Conservation (phyloP, 2,797 vertebrate genomes). For the Hozukius guyotensis region DNA sequence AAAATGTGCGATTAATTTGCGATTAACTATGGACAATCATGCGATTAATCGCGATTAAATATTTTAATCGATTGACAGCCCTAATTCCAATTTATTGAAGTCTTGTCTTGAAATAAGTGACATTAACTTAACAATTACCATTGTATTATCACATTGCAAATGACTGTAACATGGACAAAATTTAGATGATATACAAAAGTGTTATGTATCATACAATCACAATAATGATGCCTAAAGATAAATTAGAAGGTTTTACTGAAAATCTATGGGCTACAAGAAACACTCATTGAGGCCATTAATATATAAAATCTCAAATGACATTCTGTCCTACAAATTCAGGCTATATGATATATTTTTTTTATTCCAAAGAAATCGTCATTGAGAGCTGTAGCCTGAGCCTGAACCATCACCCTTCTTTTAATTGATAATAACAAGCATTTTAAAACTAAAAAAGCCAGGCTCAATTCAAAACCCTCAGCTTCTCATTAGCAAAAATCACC, state of each 20-base stretch:
- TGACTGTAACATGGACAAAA: neutral
- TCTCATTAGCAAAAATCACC: slow-evolving; percentile 41
- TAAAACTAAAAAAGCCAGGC: neutral
- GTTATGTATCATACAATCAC: neutral
- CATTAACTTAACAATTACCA: neutral
- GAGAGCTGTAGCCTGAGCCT: neutral
- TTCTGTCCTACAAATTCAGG: neutral
- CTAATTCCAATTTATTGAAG: too few species aligned
- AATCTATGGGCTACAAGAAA: neutral
- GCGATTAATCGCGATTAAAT: too few species aligned
- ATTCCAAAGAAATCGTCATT: neutral
- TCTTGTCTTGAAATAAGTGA: neutral
- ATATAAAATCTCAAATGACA: neutral
- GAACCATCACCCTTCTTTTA: neutral
- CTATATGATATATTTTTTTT: neutral
- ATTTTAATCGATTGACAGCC: too few species aligned
- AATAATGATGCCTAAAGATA: neutral
- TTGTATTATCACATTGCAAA: neutral
- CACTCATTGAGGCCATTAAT: neutral
- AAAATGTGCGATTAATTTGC: too few species aligned
- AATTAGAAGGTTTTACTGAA: neutral
- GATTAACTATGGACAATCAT: too few species aligned
- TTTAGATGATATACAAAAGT: neutral
- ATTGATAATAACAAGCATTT: neutral
- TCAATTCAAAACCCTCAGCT: slow-evolving; percentile 17